Evolutionary conservation across 2,888 invertebrate genomes (phyloP).

Genomic region (Phyllotreta cruciferae): DNA sequence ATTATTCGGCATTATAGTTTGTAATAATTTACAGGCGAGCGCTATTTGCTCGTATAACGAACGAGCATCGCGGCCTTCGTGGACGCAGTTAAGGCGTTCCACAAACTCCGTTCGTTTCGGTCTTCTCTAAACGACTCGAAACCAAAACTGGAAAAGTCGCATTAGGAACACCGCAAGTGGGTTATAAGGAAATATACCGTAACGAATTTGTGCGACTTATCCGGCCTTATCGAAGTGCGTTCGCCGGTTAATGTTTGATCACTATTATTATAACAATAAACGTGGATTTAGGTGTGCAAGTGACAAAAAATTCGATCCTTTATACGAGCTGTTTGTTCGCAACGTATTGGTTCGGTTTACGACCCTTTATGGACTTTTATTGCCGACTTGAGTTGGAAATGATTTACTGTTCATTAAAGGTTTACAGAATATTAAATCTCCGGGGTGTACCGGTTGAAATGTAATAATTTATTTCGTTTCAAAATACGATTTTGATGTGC

Average conservation of each 20-base stretch:
- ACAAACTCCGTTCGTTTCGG: slow-evolving; percentile 36
- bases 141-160: slow-evolving; percentile 43
- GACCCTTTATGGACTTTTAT: too few relatives aligned
- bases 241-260: not conserved
- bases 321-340: too few relatives aligned
- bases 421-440: too few relatives aligned
- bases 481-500: too few relatives aligned
- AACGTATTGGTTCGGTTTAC: too few relatives aligned
- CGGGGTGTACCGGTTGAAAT: too few relatives aligned
- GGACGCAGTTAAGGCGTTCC: slow-evolving; percentile 24
- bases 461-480: too few relatives aligned
- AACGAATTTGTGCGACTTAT: slow-evolving; percentile 38
- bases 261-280: not conserved
- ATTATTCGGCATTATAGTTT: slow-evolving; percentile 19
- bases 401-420: too few relatives aligned
- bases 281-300: not conserved
- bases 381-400: too few relatives aligned
- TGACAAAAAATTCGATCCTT: too few relatives aligned
- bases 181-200: slow-evolving; percentile 50
- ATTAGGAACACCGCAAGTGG: slow-evolving; percentile 41
- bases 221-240: slow-evolving; percentile 1
- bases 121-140: slow-evolving; percentile 38
- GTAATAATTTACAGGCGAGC: slow-evolving; percentile 18
- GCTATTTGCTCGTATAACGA: not conserved
- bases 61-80: not conserved